Evolutionary conservation across 1,140 invertebrate species (phyloP), one percentile per base, ranked within the genome.

Genomic region (Chrysopa pallens): DNA sequence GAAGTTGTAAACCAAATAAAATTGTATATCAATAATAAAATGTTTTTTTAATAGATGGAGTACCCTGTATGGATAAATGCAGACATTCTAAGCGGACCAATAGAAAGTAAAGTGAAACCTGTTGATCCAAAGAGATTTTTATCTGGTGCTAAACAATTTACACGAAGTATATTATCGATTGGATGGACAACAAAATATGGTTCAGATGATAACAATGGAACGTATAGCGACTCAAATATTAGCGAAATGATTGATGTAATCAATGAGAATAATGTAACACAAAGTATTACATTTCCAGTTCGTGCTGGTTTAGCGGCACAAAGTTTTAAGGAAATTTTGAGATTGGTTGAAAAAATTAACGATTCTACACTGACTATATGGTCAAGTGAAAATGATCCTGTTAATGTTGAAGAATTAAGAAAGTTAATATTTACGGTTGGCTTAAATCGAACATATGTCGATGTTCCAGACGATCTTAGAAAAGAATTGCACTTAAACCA

Each of bases 1-100:
- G 2, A 4, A 23, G 17, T 23, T 23, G 17, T 23, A 23, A 23
- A 23, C 17, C 17, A 23, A 23, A 23, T 23, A 5, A 23, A 23
- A 23, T 23, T 23, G 5, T 2, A 23, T 23, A 5, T 23, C 5
- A 23, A 23, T 23, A 23, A 23, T 2, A 2, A 33, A 4, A 11
- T 33, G 11, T 33, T 33, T 33, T 2, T 33, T 33, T 33, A 60
- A 31, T 56, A 86, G 78, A 59, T 78, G 38, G 68, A 61, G 1
- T 74, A 78, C 50, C 86, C 85, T 0, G 55, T 93, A n/a, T 88
- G 84, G 78, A 58, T 94, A 37, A 91, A 92, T 57, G 88, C 88
- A 1, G 86, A 93, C 56, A 85, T 94, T 39, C 57, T 92, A 0
- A 54, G 65, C 13, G 89, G 90, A 2, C 87, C 87, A 1, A 71